Evolutionary conservation across 2,113 vertebrate species (phyloP), one percentile per base, ranked within the genome.

Genomic region (Alouatta palliata): DNA sequence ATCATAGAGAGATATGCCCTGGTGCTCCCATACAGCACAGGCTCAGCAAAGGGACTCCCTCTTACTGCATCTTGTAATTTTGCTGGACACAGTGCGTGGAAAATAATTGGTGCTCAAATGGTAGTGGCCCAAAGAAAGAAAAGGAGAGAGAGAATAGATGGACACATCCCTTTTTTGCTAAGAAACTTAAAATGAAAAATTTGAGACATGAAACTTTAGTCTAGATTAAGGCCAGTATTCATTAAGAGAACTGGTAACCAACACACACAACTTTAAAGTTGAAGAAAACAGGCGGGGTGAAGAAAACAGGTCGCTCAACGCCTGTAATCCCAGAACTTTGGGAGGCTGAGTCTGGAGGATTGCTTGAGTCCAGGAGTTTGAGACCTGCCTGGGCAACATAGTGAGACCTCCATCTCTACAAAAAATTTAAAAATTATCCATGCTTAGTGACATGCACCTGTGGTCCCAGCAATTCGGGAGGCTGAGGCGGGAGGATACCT

Each of bases 21-120:
- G 2, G 7, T 32, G 35, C 10, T 70, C 16, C 30, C 2, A 3
- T 0, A 43, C 11, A 73, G 37, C n/a, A 6, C 27, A 20, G 10
- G 71, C 54, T 76, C 37, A 27, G 20, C 32, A 0, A 14, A 14
- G 30, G 3, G 11, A 32, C 32, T 30, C 13, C 13, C 40, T 43
- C 23, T n/a, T 25, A 30, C 3, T 8, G 20, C 16, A 61, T 30
- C 45, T 61, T 73, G n/a, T 21, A 8, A 45, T 77, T 56, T 11
- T 6, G 30, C n/a, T 19, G 37, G 58, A 27, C 70, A 6, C 0
- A 13, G 71, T 25, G 19, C 58, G 45, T 43, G 17, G 37, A 47
- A 73, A 20, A 35, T 80, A 37, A 47, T 5, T n/a, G 14, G 4
- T 27, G 14, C 9, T 87, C 85, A 49, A n/a, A 43, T 5, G 45